A percentile compares a stretch with the other conserved stretches of the same genome.
Evolutionary conservation across 2,888 invertebrate genomes (phyloP).

Genomic region (Ophion costatus): DNA sequence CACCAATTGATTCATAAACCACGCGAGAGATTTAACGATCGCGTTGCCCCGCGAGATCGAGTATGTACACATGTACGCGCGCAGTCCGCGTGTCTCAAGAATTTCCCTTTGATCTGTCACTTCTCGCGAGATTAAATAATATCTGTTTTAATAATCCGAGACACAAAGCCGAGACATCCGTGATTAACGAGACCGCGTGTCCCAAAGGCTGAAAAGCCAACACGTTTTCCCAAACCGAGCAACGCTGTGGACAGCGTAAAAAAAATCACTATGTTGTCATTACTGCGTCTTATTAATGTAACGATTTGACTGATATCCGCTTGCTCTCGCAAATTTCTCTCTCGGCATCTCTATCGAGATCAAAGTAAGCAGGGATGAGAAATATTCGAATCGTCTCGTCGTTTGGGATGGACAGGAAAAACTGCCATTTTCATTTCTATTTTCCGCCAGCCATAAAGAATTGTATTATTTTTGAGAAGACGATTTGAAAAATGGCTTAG

Average conservation of each 20-base stretch:
- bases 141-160: conserved; percentile 62
- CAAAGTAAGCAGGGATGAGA: conserved; percentile 40
- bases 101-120: conserved; percentile 54
- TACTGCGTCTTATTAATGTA: conserved; percentile 25
- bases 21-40: conserved; percentile 43
- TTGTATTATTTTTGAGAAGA: not conserved
- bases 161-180: conserved; percentile 30
- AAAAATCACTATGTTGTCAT: conserved; percentile 50
- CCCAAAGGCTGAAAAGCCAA: conserved; percentile 40
- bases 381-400: conserved; percentile 11
- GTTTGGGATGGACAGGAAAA: not conserved
- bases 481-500: not conserved
- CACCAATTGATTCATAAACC: conserved; percentile 61
- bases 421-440: not conserved
- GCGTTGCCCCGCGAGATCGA: conserved; percentile 6
- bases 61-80: too few species aligned
- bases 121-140: conserved; percentile 57
- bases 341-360: conserved; percentile 6
- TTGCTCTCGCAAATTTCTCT: conserved; percentile 25
- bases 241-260: conserved; percentile 5
- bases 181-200: conserved; percentile 42
- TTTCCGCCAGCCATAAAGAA: not conserved
- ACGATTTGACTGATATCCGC: conserved; percentile 19
- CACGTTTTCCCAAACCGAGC: conserved; percentile 35
- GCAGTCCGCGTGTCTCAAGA: not conserved